Conservation (phyloP, 2,113 vertebrate genomes). For the Sinocyclocheilus anophthalmus region DNA sequence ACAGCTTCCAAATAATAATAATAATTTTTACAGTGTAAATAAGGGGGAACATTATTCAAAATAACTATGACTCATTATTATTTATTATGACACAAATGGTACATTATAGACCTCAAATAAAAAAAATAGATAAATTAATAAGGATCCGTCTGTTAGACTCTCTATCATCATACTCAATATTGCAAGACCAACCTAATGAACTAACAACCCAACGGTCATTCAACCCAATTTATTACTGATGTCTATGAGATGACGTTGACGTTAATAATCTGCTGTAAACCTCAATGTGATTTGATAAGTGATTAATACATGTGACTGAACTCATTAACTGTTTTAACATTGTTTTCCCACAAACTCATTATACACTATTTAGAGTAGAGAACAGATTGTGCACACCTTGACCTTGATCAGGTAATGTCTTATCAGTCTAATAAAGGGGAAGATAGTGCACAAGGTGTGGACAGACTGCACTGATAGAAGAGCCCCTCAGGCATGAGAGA, state of each 20-base stretch:
- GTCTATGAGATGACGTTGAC: neutral
- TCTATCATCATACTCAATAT: neutral
- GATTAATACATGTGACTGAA: neutral
- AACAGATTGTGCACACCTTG: neutral
- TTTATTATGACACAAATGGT: neutral
- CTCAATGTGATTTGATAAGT: neutral
- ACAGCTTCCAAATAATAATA: too few species aligned
- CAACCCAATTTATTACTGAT: conserved; percentile 35
- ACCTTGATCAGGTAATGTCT: conserved; percentile 49
- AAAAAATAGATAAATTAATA: neutral
- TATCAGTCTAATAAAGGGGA: conserved; percentile 70
- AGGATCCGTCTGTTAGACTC: neutral
- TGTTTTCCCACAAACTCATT: neutral
- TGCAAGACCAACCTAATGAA: neutral
- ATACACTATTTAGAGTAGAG: neutral
- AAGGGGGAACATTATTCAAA: neutral
- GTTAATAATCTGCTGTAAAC: neutral
- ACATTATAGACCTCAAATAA: neutral
- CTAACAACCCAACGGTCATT: conserved; percentile 46
- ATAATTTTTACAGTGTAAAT: neutral
- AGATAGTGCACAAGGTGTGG: conserved; percentile 66
- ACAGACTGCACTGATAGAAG: conserved; percentile 51
- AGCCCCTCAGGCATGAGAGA: neutral
- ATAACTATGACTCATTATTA: neutral
- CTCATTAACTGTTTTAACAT: neutral